Evolutionary conservation across 2,797 vertebrate genomes (phyloP), one percentile per base, ranked within the genome.

Genomic region (Tragelaphus eurycerus): DNA sequence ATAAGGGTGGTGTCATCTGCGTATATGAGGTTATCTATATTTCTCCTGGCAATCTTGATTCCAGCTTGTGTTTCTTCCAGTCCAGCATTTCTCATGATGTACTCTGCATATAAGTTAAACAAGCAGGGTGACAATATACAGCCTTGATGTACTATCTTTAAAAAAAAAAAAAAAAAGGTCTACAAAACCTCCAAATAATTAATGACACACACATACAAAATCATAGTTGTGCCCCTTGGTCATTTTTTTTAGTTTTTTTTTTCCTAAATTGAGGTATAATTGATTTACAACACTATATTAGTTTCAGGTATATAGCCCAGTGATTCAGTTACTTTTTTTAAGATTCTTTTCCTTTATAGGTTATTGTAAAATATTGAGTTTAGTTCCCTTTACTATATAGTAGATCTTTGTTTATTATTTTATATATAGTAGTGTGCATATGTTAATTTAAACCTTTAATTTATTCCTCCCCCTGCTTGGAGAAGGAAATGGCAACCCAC

Each of bases 211-310:
- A 17, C 7, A 67, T 19, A 48, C 6, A 85, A 27, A 71, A 38
- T 27, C 7, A 17, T 14, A 86, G 79, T 7, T 64, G 6, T 23
- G 23, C 3, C 21, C 15, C 52, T 21, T 15, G 14, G 11, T 93
- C 43, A 3, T 90, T 95, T 96, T 98, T 98, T 97, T 67, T 94
- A 48, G 7, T 29, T 29, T 29, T 78, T 48, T 4, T 11, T 71
- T 71, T 21, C 10, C 34, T 7, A 50, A 50, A 29, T 79, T 50
- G 16, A 79, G 31, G 16, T 79, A 79, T 79, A 50, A 31, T 19
- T 79, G 27, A 79, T 19, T 79, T 79, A 31, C 46, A 50, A 19
- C 46, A 79, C 16, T 11, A 16, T 79, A 17, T 79, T 50, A 50
- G 29, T 79, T 79, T 50, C 76, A 79, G 27, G 46, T 50, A 31